Percentiles rank a stretch among this genome's conserved stretches.
These are phyloP conservation scores for Trichopoda pennipes DNA, from an alignment of 2,888 invertebrate genomes.

Conservation along the genomic window DNA sequence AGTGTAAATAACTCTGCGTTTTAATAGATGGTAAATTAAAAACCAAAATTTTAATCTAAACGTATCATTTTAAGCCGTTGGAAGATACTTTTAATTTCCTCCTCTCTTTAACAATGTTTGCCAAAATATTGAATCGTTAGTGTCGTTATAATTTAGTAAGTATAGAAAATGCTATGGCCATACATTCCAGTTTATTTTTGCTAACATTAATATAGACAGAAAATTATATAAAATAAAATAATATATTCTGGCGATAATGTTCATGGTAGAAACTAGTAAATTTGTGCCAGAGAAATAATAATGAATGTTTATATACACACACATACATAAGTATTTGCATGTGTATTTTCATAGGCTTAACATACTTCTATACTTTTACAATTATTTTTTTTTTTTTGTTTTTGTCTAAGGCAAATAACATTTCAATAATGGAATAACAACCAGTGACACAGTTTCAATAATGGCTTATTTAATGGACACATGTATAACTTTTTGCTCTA, in stretches of 20 bases:
- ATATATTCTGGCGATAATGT: slow-evolving; percentile 48
- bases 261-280: slow-evolving; percentile 34
- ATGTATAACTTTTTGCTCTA: neutral
- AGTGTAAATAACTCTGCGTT: neutral
- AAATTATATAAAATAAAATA: slow-evolving; percentile 27
- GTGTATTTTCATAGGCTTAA: neutral
- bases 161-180: slow-evolving; percentile 16
- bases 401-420: slow-evolving; percentile 25
- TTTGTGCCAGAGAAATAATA: slow-evolving; percentile 46
- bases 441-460: slow-evolving; percentile 42
- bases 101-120: neutral
- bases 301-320: slow-evolving; percentile 7
- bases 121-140: neutral
- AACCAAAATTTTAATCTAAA: neutral
- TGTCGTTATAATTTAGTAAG: slow-evolving; percentile 2
- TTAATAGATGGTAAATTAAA: neutral
- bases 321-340: neutral
- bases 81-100: neutral
- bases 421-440: slow-evolving; percentile 29
- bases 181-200: neutral
- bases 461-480: slow-evolving; percentile 6
- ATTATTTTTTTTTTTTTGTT: slow-evolving; percentile 16
- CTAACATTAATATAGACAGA: neutral
- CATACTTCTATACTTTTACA: slow-evolving; percentile 26
- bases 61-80: neutral